Evolutionary conservation across 2,888 invertebrate species (phyloP), one percentile per base, ranked within the genome.

Genomic region (Exocentrus adspersus): DNA sequence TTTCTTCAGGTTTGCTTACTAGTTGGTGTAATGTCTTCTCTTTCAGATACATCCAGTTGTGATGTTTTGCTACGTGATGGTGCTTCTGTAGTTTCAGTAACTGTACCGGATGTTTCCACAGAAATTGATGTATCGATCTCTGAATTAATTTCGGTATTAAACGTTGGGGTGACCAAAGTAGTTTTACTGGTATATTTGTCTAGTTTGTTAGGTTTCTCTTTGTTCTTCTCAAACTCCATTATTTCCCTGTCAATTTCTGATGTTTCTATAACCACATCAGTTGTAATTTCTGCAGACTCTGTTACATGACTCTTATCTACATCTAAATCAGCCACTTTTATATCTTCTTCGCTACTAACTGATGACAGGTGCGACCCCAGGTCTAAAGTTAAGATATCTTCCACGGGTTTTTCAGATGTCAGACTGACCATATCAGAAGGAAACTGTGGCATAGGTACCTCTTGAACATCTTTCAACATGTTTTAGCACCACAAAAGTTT

Each of bases 371-470:
- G 80, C 0, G 77, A 64, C 1, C 80, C 81, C 19, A 82, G 62
- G 70, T 82, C 79, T 19, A 83, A 70, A 3, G 79, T 81, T 58
- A 82, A 72, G 57, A 82, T 78, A 72, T 83, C 83, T 58, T 80
- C 79, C 21, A 62, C 65, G 1, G 81, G 81, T 68, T 76, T 79
- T 51, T 82, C 81, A 9, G 81, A 78, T 0, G 82, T 81, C 12
- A 80, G 70, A 65, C 80, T 82, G 9, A 82, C 74, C 62, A 67
- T 65, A 48, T 78, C 77, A 2, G 84, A 82, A 60, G 85, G 80
- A 2, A 86, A 81, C n/a, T 85, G 83, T 1, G 87, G 84, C 56
- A 86, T 80, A 0, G 90, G 90, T 75, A n/a, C n/a, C n/a, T n/a
- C n/a, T n/a, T n/a, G n/a, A n/a, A 24, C 24, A 24, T 24, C 24